These are phyloP conservation scores for Rhegmatorhina hoffmannsi DNA, from an alignment of 2,113 vertebrate genomes.

Conservation along the genomic window DNA sequence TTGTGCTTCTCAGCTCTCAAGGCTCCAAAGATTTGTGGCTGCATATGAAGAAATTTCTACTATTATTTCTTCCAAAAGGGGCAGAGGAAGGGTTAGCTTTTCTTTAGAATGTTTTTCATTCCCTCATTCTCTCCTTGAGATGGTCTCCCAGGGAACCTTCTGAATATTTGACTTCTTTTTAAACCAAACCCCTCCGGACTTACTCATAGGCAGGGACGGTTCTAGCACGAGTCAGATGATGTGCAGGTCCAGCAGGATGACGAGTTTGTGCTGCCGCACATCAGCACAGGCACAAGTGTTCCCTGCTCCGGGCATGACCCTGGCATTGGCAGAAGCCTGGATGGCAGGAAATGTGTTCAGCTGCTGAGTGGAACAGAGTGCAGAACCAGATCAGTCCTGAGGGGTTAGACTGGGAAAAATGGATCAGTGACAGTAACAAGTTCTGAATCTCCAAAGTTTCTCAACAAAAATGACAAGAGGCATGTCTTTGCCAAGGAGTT, in stretches of 20 bases:
- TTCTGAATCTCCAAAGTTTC: too few relatives aligned
- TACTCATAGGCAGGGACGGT: not conserved
- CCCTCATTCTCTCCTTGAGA: not conserved
- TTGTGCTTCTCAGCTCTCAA: not conserved
- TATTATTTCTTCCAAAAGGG: not conserved
- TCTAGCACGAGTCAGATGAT: not conserved
- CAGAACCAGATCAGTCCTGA: too few relatives aligned
- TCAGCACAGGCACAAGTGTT: not conserved
- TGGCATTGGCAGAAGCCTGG: too few relatives aligned
- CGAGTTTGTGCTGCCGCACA: not conserved
- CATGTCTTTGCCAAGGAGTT: too few relatives aligned
- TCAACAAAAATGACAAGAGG: too few relatives aligned
- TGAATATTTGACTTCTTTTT: not conserved
- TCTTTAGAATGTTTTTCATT: not conserved
- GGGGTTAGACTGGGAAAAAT: too few relatives aligned
- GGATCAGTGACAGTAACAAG: too few relatives aligned
- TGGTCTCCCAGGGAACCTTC: not conserved
- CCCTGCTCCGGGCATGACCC: too few relatives aligned
- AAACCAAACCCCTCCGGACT: not conserved
- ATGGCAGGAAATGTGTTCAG: too few relatives aligned
- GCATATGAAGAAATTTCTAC: not conserved
- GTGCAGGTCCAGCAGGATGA: not conserved
- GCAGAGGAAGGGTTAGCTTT: not conserved
- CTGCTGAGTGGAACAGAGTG: too few relatives aligned
- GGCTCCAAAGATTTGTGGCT: not conserved